Conservation (phyloP, 2,888 invertebrate genomes). For the Drymonia ruficornis region DNA sequence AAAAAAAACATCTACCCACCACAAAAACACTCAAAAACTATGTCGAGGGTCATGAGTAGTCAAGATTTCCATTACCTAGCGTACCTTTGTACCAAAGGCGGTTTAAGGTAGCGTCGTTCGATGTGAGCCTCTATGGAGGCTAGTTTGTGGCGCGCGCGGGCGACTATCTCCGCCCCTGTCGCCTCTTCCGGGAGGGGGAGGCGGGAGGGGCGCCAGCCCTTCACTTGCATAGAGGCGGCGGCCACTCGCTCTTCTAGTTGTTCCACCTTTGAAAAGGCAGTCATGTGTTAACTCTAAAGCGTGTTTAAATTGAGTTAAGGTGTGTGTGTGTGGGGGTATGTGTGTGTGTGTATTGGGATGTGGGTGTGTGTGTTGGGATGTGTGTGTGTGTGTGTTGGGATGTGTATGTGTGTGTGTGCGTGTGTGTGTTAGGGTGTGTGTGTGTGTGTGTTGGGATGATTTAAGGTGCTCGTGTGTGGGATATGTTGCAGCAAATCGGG, state of each 20-base stretch:
- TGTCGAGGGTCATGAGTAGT: constrained; percentile 5
- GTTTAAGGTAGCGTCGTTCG: constrained; percentile 96
- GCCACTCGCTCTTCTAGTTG: constrained; percentile 95
- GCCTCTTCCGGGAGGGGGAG: constrained; percentile 80
- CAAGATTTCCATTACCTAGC: constrained; percentile 64
- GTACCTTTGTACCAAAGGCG: constrained; percentile 90
- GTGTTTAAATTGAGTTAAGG: too few relatives aligned
- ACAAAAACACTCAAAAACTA: constrained; percentile 8
- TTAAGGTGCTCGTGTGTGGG: too few relatives aligned
- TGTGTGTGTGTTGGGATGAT: too few relatives aligned
- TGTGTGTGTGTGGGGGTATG: not conserved
- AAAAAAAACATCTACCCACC: constrained; percentile 16
- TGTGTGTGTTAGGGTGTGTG: not conserved
- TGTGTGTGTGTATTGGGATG: not conserved
- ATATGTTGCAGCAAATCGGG: too few relatives aligned
- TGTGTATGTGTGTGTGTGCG: not conserved
- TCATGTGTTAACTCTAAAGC: too few relatives aligned
- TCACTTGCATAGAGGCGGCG: constrained; percentile 95
- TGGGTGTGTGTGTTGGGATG: not conserved
- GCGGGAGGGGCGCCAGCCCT: constrained; percentile 90
- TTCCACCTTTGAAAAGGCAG: constrained; percentile 85
- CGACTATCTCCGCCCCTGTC: constrained; percentile 85
- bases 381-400: not conserved
- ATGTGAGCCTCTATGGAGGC: constrained; percentile 94
- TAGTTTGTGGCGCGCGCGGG: constrained; percentile 88